These are phyloP conservation scores for Cheiracanthium punctorium DNA, from an alignment of 2,888 invertebrate species.

Conservation along the genomic window DNA sequence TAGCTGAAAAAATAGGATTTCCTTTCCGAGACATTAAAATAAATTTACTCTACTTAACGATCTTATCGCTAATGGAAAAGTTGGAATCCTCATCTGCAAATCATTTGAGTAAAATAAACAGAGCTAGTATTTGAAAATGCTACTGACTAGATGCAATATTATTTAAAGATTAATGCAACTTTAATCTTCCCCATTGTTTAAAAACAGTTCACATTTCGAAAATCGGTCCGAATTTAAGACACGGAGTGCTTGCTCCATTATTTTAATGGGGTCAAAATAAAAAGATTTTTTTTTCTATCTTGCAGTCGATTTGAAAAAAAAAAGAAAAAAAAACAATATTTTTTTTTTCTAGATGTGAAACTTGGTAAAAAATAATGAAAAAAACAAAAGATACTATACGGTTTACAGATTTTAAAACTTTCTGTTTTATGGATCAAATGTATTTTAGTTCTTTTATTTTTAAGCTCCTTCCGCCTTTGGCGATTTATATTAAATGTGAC, in stretches of 20 bases:
- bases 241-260: not conserved
- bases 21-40: too few species aligned
- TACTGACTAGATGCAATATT: not conserved
- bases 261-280: not conserved
- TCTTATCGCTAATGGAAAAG: too few species aligned
- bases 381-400: not conserved
- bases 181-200: not conserved
- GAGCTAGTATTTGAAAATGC: too few species aligned
- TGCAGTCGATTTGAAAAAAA: not conserved
- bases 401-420: not conserved
- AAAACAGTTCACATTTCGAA: not conserved
- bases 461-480: not conserved
- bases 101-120: too few species aligned
- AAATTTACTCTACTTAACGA: too few species aligned
- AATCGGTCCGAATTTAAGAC: not conserved
- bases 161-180: not conserved
- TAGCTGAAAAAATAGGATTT: too few species aligned
- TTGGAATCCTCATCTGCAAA: too few species aligned
- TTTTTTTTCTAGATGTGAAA: not conserved
- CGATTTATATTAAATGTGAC: not conserved
- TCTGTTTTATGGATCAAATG: not conserved
- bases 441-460: not conserved
- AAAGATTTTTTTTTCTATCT: not conserved
- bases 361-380: not conserved
- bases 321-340: not conserved